Percentiles rank a stretch among this genome's conserved stretches.
Conservation (phyloP, 2,888 invertebrate genomes). For the Globia sparganii region DNA sequence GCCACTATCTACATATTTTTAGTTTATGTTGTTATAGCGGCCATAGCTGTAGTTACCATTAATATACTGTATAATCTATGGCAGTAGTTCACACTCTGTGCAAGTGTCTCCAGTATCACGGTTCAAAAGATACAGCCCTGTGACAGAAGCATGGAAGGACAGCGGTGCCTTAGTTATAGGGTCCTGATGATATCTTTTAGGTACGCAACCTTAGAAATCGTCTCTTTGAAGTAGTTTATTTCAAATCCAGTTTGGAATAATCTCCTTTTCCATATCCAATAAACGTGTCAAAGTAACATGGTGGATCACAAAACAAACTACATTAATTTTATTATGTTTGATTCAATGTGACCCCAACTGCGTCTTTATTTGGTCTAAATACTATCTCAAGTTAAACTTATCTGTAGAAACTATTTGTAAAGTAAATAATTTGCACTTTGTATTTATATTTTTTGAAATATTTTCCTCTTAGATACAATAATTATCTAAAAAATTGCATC, state of each 20-base stretch:
- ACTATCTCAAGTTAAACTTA: slow-evolving; percentile 31
- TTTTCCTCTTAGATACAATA: background rate
- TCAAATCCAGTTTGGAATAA: background rate
- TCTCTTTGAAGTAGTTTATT: background rate
- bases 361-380: background rate
- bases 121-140: no score
- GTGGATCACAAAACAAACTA: slow-evolving; percentile 26
- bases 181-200: no score
- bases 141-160: no score
- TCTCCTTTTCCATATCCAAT: slow-evolving; percentile 21
- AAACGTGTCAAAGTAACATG: slow-evolving; percentile 11
- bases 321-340: slow-evolving; percentile 43
- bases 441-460: background rate
- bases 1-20: no score
- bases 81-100: no score
- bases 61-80: no score
- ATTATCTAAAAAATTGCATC: background rate
- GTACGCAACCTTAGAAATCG: no score
- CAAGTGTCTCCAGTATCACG: no score
- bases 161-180: no score
- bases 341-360: slow-evolving; percentile 35
- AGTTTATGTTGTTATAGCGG: no score
- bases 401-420: slow-evolving; percentile 7
- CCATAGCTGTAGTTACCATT: no score
- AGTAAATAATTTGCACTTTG: slow-evolving; percentile 10